Percentiles rank a stretch among this genome's conserved stretches.
These are phyloP conservation scores for Pagetopsis macropterus DNA, from an alignment of 2,797 vertebrate species.

Conservation along the genomic window DNA sequence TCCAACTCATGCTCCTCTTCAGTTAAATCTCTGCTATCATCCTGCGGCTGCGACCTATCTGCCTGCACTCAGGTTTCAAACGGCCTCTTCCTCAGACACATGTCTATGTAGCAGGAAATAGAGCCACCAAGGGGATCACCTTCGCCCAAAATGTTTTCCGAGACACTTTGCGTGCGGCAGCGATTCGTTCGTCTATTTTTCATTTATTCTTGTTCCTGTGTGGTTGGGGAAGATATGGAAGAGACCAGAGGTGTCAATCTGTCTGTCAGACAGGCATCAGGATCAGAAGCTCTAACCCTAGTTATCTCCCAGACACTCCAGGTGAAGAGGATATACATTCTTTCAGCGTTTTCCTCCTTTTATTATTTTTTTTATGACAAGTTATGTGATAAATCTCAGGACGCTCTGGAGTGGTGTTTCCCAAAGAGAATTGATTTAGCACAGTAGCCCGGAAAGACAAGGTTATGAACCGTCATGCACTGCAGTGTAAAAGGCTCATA, in stretches of 20 bases:
- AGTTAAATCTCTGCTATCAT: slow-evolving; percentile 50
- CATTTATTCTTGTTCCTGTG: slow-evolving; percentile 47
- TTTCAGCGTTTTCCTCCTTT: slow-evolving; percentile 25
- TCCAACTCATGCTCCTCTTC: slow-evolving; percentile 36
- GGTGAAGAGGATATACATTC: slow-evolving; percentile 50
- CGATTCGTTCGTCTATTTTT: slow-evolving; percentile 35
- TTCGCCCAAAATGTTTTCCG: slow-evolving; percentile 54
- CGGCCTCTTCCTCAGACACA: slow-evolving; percentile 45
- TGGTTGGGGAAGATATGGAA: slow-evolving; percentile 49
- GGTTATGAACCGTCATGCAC: slow-evolving; percentile 62
- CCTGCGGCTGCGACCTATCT: slow-evolving; percentile 36
- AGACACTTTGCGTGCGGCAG: slow-evolving; percentile 11
- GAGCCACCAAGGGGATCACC: slow-evolving; percentile 49
- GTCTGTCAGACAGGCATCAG: slow-evolving; percentile 51
- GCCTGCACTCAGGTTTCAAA: slow-evolving; percentile 50
- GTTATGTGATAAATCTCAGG: slow-evolving; percentile 57
- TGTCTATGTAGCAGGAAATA: slow-evolving; percentile 60
- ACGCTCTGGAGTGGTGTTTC: slow-evolving; percentile 44
- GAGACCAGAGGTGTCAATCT: slow-evolving; percentile 53
- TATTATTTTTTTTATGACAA: slow-evolving; percentile 55
- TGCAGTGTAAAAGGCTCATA: slow-evolving; percentile 48
- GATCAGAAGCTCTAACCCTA: slow-evolving; percentile 58
- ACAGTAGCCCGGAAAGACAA: slow-evolving; percentile 51
- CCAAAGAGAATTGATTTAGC: slow-evolving; percentile 61
- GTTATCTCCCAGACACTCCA: slow-evolving; percentile 62